Percentiles rank a stretch among this genome's conserved stretches.
Evolutionary conservation across 2,797 vertebrate genomes (phyloP).

Genomic region (Liparis tanakae): DNA sequence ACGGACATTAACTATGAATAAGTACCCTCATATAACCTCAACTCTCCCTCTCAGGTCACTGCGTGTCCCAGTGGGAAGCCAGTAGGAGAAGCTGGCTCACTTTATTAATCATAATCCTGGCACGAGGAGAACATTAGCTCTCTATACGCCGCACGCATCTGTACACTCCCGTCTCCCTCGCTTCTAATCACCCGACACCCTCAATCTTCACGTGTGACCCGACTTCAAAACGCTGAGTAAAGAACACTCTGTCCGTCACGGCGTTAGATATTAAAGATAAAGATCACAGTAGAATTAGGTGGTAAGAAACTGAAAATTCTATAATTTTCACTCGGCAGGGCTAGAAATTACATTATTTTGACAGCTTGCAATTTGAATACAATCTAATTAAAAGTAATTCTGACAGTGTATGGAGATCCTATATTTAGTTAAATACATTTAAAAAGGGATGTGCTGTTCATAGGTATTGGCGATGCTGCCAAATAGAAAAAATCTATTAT

Average conservation of each 20-base stretch:
- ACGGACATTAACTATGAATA: not conserved
- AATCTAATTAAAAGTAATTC: constrained; percentile 8
- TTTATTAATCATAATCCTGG: constrained; percentile 37
- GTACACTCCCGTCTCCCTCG: constrained; percentile 1
- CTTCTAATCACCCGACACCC: constrained; percentile 6
- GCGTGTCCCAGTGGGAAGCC: constrained; percentile 26
- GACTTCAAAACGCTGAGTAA: constrained; percentile 9
- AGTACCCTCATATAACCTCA: not conserved
- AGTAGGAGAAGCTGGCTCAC: constrained; percentile 33
- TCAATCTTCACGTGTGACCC: constrained; percentile 9
- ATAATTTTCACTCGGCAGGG: not conserved
- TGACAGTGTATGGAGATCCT: not conserved
- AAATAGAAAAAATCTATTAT: not conserved
- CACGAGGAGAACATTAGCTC: constrained; percentile 40
- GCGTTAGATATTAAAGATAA: not conserved
- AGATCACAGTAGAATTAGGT: constrained; percentile 10
- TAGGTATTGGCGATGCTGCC: not conserved
- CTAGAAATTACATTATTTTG: not conserved
- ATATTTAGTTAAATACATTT: not conserved
- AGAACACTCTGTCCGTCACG: not conserved
- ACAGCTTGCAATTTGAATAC: not conserved
- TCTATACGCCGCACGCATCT: constrained; percentile 26
- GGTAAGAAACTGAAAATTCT: not conserved
- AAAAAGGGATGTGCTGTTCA: not conserved
- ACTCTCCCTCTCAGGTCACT: constrained; percentile 10